Evolutionary conservation across 2,888 invertebrate species (phyloP), one percentile per base, ranked within the genome.

Genomic region (Noctuana brunneofusca): DNA sequence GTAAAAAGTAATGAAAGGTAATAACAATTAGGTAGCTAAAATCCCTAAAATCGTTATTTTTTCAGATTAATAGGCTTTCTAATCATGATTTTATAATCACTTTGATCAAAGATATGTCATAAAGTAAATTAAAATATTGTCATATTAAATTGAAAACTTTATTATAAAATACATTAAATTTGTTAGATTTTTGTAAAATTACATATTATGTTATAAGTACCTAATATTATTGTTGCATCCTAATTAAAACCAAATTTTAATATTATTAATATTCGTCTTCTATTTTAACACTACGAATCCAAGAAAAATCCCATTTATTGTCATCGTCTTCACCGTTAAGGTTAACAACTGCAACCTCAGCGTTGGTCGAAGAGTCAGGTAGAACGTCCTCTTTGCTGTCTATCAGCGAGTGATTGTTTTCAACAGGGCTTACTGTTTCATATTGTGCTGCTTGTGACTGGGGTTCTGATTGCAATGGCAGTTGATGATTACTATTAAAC

Each of bases 251-350:
- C 24, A 62, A 48, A 9, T 22, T 12, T 46, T 62, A 59, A 8
- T 50, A 1, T 4, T 20, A 2, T 58, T 59, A 53, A 66, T 67
- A 75, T 49, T 83, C 81, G 0, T 83, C 83, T 46, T 81, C 80
- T 12, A 69, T 68, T 16, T 81, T 68, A 56, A 84, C 76, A 63
- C 76, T 75, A 12, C 71, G 75, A 32, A 86, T 77, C 87, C 86
- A 86, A 0, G 87, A 84, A n/a, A 82, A 65, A 57, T 86, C 85
- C 78, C 81, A 84, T 58, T 69, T 81, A 30, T 72, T 75, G 0
- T 75, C 78, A 30, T 68, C 64, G 1, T 70, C 54, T 2, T 71
- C 69, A 58, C 65, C 70, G 8, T 73, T 68, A 14, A 64, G 65
- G 5, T 57, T 46, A 32, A 70, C 68, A 0, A 69, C 63, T 0